These are phyloP conservation scores for Globodera ellingtonae DNA, from an alignment of 1,140 invertebrate genomes.

Conservation along the genomic window DNA sequence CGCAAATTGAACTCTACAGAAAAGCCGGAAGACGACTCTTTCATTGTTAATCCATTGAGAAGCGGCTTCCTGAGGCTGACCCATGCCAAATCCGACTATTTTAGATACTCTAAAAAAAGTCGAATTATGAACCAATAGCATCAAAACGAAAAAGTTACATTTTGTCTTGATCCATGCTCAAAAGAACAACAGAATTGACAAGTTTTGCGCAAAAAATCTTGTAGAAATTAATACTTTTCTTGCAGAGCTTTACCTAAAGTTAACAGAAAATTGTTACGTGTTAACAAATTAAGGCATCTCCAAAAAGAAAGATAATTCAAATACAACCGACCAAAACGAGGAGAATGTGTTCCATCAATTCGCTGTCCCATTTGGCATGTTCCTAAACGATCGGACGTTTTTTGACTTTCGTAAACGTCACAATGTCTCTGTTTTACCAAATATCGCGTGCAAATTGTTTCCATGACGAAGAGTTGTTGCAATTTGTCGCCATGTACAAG, in stretches of 20 bases:
- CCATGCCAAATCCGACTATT: conserved; percentile 1
- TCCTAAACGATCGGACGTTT: conserved; percentile 10
- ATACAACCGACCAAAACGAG: neutral
- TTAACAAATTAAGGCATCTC: no score
- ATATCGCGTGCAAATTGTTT: conserved; percentile 27
- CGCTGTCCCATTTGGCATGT: conserved; percentile 23
- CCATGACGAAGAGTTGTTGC: conserved; percentile 18
- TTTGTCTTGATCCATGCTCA: conserved; percentile 25
- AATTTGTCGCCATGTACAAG: conserved; percentile 10
- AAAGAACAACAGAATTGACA: conserved; percentile 8
- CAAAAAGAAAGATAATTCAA: neutral
- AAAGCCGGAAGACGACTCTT: conserved; percentile 11
- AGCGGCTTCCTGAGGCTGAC: conserved; percentile 3
- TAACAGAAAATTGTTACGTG: neutral
- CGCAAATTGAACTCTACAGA: conserved; percentile 23
- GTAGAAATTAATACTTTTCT: conserved; percentile 4
- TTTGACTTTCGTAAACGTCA: neutral
- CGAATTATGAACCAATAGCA: neutral
- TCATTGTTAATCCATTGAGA: conserved; percentile 25
- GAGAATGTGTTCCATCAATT: conserved; percentile 18
- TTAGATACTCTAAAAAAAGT: conserved; percentile 9
- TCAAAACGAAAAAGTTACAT: neutral
- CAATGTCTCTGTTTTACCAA: neutral
- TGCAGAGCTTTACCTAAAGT: neutral
- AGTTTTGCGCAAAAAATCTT: conserved; percentile 26